Evolutionary conservation across 2,797 vertebrate genomes (phyloP).

Genomic region (Pipistrellus kuhlii): DNA sequence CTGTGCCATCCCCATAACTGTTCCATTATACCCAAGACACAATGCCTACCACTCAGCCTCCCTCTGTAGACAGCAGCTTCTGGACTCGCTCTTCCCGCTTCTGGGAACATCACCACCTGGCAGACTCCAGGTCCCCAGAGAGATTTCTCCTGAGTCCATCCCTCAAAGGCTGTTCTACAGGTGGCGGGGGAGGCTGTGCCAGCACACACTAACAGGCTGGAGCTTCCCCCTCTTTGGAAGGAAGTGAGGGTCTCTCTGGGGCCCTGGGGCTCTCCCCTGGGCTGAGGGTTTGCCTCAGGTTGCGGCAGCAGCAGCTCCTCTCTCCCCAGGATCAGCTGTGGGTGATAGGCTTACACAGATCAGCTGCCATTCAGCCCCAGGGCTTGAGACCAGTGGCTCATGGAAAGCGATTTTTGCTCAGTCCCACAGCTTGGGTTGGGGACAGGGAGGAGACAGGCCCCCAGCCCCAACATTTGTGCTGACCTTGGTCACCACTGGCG

Average conservation of each 20-base stretch:
- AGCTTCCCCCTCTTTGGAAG: neutral
- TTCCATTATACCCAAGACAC: neutral
- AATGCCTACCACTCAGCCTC: neutral
- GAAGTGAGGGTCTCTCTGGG: neutral
- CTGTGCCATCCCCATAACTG: neutral
- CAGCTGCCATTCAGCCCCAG: conserved; percentile 55
- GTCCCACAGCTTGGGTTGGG: conserved; percentile 74
- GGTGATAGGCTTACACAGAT: conserved; percentile 84
- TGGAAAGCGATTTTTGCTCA: conserved; percentile 83
- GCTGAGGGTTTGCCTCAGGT: neutral
- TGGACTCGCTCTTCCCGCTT: neutral
- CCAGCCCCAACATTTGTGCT: neutral
- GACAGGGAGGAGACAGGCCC: neutral
- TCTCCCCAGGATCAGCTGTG: conserved; percentile 74
- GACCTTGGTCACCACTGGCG: neutral
- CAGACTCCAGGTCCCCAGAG: neutral
- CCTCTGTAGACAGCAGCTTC: neutral
- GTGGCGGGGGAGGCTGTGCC: neutral
- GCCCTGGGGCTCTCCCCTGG: neutral
- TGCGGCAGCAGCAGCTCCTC: conserved; percentile 74
- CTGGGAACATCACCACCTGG: neutral
- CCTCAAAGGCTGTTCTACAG: neutral
- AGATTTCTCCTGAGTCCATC: neutral
- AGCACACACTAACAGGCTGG: neutral
- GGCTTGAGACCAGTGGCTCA: neutral